Percentiles rank a stretch among this genome's conserved stretches.
These are phyloP conservation scores for Chouioia cunea DNA, from an alignment of 2,888 invertebrate species.

Conservation along the genomic window DNA sequence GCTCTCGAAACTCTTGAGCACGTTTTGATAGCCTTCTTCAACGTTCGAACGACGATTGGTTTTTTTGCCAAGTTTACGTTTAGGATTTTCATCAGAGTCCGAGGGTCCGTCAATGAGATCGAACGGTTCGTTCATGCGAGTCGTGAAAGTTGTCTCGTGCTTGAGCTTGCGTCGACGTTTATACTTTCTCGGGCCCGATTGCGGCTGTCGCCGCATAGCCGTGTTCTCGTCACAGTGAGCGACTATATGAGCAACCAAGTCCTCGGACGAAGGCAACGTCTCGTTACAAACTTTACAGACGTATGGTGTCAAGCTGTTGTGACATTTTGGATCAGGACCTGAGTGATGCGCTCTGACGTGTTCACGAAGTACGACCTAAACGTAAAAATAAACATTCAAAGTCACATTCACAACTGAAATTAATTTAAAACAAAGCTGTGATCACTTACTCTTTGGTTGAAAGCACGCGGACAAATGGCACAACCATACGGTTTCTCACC, in stretches of 20 bases:
- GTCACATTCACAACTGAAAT: slow-evolving; percentile 14
- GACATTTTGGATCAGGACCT: slow-evolving; percentile 78
- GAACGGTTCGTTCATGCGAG: slow-evolving; percentile 59
- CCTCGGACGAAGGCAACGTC: slow-evolving; percentile 78
- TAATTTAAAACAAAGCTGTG: too few species aligned
- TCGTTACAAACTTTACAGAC: slow-evolving; percentile 84
- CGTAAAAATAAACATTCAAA: slow-evolving; percentile 20
- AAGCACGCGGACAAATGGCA: slow-evolving; percentile 87
- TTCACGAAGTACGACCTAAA: slow-evolving; percentile 81
- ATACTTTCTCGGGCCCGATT: slow-evolving; percentile 84
- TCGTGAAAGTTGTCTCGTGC: slow-evolving; percentile 67
- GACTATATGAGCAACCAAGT: slow-evolving; percentile 85
- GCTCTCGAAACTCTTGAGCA: slow-evolving; percentile 64
- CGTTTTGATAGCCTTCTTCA: slow-evolving; percentile 65
- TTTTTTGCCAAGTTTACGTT: slow-evolving; percentile 62
- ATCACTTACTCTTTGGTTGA: slow-evolving; percentile 79
- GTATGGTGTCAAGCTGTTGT: slow-evolving; percentile 76
- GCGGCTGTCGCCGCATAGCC: slow-evolving; percentile 83
- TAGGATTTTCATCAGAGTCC: slow-evolving; percentile 66
- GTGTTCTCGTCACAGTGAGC: slow-evolving; percentile 90
- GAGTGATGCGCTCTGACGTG: slow-evolving; percentile 90
- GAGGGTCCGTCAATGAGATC: slow-evolving; percentile 59
- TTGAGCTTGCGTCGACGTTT: slow-evolving; percentile 84
- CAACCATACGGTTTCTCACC: slow-evolving; percentile 90
- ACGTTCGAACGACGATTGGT: slow-evolving; percentile 60